Base-by-base conservation (phyloP, 2,113 vertebrate genomes). In the Heteronetta atricapilla region DNA sequence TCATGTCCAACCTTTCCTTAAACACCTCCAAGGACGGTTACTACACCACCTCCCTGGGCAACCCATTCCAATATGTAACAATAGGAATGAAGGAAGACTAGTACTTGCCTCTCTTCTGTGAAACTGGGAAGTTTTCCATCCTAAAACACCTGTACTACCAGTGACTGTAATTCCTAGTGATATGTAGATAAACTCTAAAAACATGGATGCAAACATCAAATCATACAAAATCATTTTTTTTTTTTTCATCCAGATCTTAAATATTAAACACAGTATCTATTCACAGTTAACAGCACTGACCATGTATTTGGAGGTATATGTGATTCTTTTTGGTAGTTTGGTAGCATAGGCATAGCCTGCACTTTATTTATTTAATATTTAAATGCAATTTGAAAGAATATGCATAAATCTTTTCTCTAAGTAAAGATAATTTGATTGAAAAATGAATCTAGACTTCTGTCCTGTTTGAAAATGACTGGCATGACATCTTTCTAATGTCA, bases 401-500 rank as follows among this genome's bases (percentile, higher is more conserved):
- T 17, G 2, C 11, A 23, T 29, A 69, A 31, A 26, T 66, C 4
- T 63, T 19, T 85, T 69, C 59, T 82, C 56, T 70, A 91, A 69
- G 78, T 69, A 69, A 84, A 77, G 16, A 44, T 46, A 48, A 69
- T 81, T 77, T 88, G 15, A 11, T 53, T n/a, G 36, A 69, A 68
- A 92, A 86, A 94, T 11, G 44, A n/a, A 42, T 78, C 62, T 92
- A 93, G 66, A 93, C 63, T 96, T 92, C 93, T 95, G 53, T 94
- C 42, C 22, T 59, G 4, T 36, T 90, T 92, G 86, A 96, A 92
- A 95, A 89, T 84, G 83, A 26, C 40, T 91, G 69, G 23, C 56
- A 90, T 80, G 44, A 88, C 93, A 86, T 89, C 84, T 97, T n/a
- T 93, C 95, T 95, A 62, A 63, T 93, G 74, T 76, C 82, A 87